Percentiles rank a stretch among this genome's conserved stretches.
phyloP scores from a whole-genome alignment of 2,113 vertebrate genomes.

The Grallaria varia region DNA sequence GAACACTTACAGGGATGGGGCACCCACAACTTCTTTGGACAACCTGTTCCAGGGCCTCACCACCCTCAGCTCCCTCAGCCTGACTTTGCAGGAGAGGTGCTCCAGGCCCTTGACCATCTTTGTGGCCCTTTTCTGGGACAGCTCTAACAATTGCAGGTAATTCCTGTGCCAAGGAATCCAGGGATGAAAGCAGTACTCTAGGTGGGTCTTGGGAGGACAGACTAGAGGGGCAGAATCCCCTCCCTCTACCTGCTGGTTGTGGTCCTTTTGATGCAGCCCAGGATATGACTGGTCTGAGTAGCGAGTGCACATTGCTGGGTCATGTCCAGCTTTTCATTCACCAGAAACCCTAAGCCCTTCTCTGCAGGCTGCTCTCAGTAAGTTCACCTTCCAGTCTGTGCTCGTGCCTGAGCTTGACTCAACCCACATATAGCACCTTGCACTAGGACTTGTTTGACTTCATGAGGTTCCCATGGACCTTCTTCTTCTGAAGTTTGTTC shows the following conservation, averaged over 20 bases:
- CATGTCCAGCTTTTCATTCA: not conserved
- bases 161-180: not conserved
- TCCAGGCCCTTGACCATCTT: not conserved
- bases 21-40: not conserved
- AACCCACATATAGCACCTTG: not conserved
- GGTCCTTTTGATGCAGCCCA: rapidly evolving
- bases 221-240: not conserved
- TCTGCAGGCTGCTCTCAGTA: not conserved
- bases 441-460: not conserved
- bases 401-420: not conserved
- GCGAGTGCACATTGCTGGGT: rapidly evolving
- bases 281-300: rapidly evolving
- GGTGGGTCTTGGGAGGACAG: not conserved
- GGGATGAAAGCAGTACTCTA: not conserved
- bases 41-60: not conserved
- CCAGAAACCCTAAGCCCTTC: not conserved
- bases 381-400: not conserved
- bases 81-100: not conserved
- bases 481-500: not conserved
- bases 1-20: not conserved
- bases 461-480: not conserved
- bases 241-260: not conserved
- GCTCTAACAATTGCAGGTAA: not conserved
- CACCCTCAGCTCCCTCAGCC: not conserved
- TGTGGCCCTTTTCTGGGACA: too few relatives aligned